Percentiles rank a stretch among this genome's conserved stretches.
Conservation (phyloP, 2,888 invertebrate genomes). For the Herminia tarsipennalis region DNA sequence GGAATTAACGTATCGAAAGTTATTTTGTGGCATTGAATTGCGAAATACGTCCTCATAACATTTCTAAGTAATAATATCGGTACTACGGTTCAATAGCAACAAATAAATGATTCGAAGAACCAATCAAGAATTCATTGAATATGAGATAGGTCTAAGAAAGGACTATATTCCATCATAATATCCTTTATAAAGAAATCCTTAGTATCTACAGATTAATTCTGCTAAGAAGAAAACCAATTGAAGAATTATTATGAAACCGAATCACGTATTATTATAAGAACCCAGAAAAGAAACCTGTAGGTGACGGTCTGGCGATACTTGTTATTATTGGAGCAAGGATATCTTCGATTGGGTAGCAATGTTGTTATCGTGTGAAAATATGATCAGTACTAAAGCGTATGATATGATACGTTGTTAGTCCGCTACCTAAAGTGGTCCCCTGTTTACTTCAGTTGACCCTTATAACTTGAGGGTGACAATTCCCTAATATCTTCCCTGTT, state of each 20-base stretch:
- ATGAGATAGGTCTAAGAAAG: too few species aligned
- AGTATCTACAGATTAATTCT: neutral
- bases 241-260: slow-evolving; percentile 2
- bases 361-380: slow-evolving; percentile 26
- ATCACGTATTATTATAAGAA: slow-evolving; percentile 10
- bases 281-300: neutral
- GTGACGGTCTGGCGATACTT: neutral
- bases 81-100: too few species aligned
- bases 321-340: slow-evolving; percentile 2
- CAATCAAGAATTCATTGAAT: too few species aligned
- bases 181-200: neutral
- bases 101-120: too few species aligned
- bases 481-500: slow-evolving; percentile 15
- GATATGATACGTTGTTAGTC: slow-evolving; percentile 27
- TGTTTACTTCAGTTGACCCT: slow-evolving; percentile 30
- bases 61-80: too few species aligned
- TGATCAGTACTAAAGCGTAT: slow-evolving; percentile 27
- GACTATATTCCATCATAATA: too few species aligned
- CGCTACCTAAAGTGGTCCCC: slow-evolving; percentile 21
- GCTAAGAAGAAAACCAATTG: neutral
- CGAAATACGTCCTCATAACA: too few species aligned
- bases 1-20: too few species aligned
- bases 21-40: too few species aligned
- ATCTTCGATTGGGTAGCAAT: slow-evolving; percentile 17
- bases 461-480: slow-evolving; percentile 35